Percentiles rank a stretch among this genome's conserved stretches.
Evolutionary conservation across 1,140 invertebrate genomes (phyloP).

Genomic region (Cydia amplana): DNA sequence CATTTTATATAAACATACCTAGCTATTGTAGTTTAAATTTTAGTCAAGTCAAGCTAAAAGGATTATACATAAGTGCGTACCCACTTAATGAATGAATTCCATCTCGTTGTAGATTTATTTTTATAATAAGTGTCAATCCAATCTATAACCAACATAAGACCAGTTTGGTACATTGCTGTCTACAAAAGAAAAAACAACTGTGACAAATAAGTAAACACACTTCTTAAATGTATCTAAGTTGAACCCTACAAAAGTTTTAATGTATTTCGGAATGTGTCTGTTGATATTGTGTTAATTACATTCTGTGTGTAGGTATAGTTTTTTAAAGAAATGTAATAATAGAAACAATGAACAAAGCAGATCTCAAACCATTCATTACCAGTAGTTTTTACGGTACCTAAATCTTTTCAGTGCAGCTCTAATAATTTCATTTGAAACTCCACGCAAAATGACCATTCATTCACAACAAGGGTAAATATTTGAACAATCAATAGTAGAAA

Average conservation of each 20-base stretch:
- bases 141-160: too few relatives aligned
- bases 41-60: too few relatives aligned
- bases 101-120: too few relatives aligned
- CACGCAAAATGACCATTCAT: neutral
- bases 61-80: too few relatives aligned
- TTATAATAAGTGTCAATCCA: too few relatives aligned
- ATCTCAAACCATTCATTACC: neutral
- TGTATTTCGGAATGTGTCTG: neutral
- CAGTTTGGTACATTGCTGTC: too few relatives aligned
- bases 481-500: constrained; percentile 9
- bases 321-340: neutral
- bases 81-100: too few relatives aligned
- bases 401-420: constrained; percentile 4
- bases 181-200: too few relatives aligned
- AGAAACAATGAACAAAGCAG: neutral
- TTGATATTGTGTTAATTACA: neutral
- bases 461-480: constrained; percentile 9
- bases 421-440: neutral
- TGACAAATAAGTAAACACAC: too few relatives aligned
- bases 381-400: neutral
- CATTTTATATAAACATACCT: neutral
- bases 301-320: neutral
- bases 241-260: neutral
- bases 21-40: too few relatives aligned
- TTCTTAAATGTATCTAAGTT: neutral